Percentiles rank a stretch among this genome's conserved stretches.
Conservation (phyloP, 2,113 vertebrate genomes). For the Castor canadensis region DNA sequence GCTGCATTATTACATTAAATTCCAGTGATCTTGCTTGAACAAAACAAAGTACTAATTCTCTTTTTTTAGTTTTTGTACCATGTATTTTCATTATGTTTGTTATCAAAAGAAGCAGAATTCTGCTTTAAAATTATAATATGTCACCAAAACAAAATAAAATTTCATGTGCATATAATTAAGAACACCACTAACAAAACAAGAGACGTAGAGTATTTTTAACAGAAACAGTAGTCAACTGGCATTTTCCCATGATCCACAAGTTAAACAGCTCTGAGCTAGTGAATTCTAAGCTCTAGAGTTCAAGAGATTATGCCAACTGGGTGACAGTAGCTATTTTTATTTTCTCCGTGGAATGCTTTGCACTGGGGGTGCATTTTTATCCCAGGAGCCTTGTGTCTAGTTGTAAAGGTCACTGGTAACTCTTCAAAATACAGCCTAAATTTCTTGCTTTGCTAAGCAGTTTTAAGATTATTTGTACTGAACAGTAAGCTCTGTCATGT, state of each 20-base stretch:
- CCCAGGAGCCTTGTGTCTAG: background rate
- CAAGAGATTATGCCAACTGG: background rate
- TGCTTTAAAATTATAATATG: slow-evolving; percentile 61
- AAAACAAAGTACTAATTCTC: slow-evolving; percentile 20
- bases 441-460: slow-evolving; percentile 55
- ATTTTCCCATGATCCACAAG: background rate
- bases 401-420: slow-evolving; percentile 54
- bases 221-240: slow-evolving; percentile 45
- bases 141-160: slow-evolving; percentile 42
- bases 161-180: slow-evolving; percentile 52
- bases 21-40: background rate
- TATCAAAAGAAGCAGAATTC: slow-evolving; percentile 36
- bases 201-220: slow-evolving; percentile 47
- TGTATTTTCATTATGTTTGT: slow-evolving; percentile 54
- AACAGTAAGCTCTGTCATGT: background rate
- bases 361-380: background rate
- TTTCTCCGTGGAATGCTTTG: slow-evolving; percentile 40
- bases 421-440: slow-evolving; percentile 30
- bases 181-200: slow-evolving; percentile 6
- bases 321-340: slow-evolving; percentile 19
- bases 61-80: slow-evolving; percentile 34
- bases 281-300: background rate
- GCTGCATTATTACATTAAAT: background rate
- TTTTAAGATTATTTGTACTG: slow-evolving; percentile 52
- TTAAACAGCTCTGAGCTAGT: background rate